Base-by-base conservation (phyloP, 2,888 invertebrate genomes). In the Cheilosia impressa region DNA sequence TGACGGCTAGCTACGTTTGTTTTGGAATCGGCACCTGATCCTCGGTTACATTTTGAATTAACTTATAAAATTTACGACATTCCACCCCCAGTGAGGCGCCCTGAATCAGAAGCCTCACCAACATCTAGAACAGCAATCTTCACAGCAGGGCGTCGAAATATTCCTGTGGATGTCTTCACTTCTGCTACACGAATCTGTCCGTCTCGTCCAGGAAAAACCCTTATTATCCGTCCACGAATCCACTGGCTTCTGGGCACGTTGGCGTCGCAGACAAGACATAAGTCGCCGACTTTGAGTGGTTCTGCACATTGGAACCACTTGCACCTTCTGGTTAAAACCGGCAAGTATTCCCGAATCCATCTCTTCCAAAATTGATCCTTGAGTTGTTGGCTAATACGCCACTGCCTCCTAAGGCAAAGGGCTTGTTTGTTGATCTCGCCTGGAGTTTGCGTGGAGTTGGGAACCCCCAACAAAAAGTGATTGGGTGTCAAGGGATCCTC, bases 41-140 rank as follows among this genome's bases (percentile, higher is more conserved):
- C 17, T 19, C 13, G 24, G 53, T 53, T 53, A 24, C 27, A 27
- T 27, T 22, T 53, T 27, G 4, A 15, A 15, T 4, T 24, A 1
- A 13, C 13, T 53, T 15, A 2, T 34, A 38, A 2, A 57, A 17
- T 57, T 17, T 31, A 50, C 24, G 66, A 69, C 69, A 57, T 55
- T 43, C 43, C 57, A 22, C 43, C 57, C 69, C 69, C 69, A 57
- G 57, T 69, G 27, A 55, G 53, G 41, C 45, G 53, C 57, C 34
- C 19, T 3, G 9, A 27, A 2, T 47, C 50, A 2, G 27, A 50
- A 58, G 72, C 47, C 58, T 72, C 52, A 93, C 92, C 92, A 92
- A 92, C 92, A 92, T 87, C 91, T 91, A 91, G 91, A 90, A 90
- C 89, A 88, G 88, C 88, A 71, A 87, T 75, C 71, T 87, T 80